These are phyloP conservation scores for Drosophila pallidifrons DNA, from an alignment of 1,140 invertebrate species.

Conservation along the genomic window DNA sequence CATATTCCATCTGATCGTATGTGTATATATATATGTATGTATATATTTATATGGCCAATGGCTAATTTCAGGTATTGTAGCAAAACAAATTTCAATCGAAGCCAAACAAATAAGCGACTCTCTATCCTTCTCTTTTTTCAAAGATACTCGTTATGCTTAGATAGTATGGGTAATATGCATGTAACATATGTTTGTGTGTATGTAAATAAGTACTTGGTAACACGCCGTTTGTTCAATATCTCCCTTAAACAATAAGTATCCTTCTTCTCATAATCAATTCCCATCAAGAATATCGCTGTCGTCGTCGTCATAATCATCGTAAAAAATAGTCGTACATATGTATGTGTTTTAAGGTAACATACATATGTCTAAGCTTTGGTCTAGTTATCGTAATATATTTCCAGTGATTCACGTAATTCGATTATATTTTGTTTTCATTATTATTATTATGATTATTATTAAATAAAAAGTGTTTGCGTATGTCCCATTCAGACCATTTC, in stretches of 20 bases:
- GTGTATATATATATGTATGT: conserved; percentile 22
- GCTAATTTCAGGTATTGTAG: conserved; percentile 78
- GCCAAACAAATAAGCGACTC: conserved; percentile 49
- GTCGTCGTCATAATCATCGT: conserved; percentile 39
- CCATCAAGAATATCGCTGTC: conserved; percentile 3
- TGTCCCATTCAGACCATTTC: background rate
- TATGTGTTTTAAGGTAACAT: conserved; percentile 56
- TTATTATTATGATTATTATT: conserved; percentile 15
- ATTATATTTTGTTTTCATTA: conserved; percentile 26
- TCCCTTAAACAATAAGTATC: conserved; percentile 48
- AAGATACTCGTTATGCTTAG: conserved; percentile 25
- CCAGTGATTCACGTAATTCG: conserved; percentile 47
- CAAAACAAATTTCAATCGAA: conserved; percentile 55
- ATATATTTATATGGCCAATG: conserved; percentile 59
- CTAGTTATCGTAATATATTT: conserved; percentile 64
- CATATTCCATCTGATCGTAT: conserved; percentile 21
- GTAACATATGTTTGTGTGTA: background rate
- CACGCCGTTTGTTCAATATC: conserved; percentile 27
- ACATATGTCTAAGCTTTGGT: conserved; percentile 80
- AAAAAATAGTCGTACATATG: conserved; percentile 68
- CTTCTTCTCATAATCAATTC: background rate
- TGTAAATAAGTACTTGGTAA: conserved; percentile 28
- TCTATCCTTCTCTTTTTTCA: conserved; percentile 5
- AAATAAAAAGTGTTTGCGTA: conserved; percentile 19
- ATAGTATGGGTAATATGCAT: background rate